Percentiles rank a stretch among this genome's conserved stretches.
Conservation (phyloP, 64 coral and sea anemone genomes). For the Trachythela sp. region DNA sequence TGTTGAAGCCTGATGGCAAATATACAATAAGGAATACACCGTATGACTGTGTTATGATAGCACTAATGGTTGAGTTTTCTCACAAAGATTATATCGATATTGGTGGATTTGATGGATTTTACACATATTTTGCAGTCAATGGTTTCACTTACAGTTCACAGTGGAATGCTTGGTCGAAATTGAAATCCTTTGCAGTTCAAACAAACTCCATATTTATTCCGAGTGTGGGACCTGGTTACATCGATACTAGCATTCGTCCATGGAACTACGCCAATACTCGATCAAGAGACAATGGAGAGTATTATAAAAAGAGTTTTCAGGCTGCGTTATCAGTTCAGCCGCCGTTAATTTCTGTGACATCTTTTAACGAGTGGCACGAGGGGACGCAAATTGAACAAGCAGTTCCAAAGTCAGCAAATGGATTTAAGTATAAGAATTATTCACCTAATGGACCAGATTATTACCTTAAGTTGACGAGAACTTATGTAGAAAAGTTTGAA, state of each 20-base stretch:
- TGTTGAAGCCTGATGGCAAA: conserved; percentile 64
- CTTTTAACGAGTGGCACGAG: conserved; percentile 99
- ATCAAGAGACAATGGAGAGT: conserved; percentile 66
- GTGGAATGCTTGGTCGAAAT: conserved; percentile 76
- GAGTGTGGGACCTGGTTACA: conserved; percentile 93
- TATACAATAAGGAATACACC: conserved; percentile 81
- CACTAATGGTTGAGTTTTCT: conserved; percentile 66
- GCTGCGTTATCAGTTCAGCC: conserved; percentile 70
- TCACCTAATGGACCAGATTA: conserved; percentile 63
- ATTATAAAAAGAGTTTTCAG: conserved; percentile 86
- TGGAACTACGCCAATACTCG: conserved; percentile 81
- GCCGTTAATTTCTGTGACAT: conserved; percentile 75
- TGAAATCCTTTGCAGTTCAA: conserved; percentile 63
- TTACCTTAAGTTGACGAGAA: conserved; percentile 77
- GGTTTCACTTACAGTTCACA: conserved; percentile 83
- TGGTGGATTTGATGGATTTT: conserved; percentile 95
- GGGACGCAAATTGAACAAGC: conserved; percentile 97
- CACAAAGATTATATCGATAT: conserved; percentile 57
- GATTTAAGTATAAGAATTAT: conserved; percentile 74
- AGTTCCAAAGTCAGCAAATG: conserved; percentile 57
- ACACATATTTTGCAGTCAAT: conserved; percentile 94
- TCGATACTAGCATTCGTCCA: conserved; percentile 75
- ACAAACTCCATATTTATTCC: conserved; percentile 86
- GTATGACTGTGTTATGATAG: conserved; percentile 92
- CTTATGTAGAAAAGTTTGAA: conserved; percentile 63